These are phyloP conservation scores for Prionailurus bengalensis DNA, from an alignment of 2,113 vertebrate genomes.

Conservation along the genomic window DNA sequence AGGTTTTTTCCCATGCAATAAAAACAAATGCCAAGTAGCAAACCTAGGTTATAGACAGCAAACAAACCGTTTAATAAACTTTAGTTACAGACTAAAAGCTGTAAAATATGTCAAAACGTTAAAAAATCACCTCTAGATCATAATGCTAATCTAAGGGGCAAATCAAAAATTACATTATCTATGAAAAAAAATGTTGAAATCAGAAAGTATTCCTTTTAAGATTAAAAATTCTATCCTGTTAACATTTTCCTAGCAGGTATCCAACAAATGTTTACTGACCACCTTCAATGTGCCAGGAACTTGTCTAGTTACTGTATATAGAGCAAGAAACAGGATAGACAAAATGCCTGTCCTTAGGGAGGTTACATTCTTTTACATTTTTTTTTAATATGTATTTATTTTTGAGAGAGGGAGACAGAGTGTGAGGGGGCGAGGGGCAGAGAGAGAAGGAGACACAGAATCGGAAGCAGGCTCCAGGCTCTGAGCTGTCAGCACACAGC, in stretches of 20 bases:
- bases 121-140: background rate
- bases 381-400: no score
- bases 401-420: no score
- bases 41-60: background rate
- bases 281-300: background rate
- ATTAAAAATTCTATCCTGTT: slow-evolving; percentile 32
- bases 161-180: background rate
- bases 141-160: background rate
- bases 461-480: no score
- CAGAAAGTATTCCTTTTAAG: slow-evolving; percentile 2
- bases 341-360: background rate
- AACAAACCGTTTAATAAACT: background rate
- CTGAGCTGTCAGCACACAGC: no score
- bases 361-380: background rate
- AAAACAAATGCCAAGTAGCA: slow-evolving; percentile 17
- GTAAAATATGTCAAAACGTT: background rate
- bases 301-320: background rate
- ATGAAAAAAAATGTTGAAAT: background rate
- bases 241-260: background rate
- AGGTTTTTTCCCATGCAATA: background rate
- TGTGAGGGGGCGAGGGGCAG: no score
- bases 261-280: background rate
- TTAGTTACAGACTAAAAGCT: background rate
- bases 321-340: background rate
- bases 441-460: no score